phyloP scores from a whole-genome alignment of 2,888 invertebrate genomes.

The Blastobasis lacticolella region DNA sequence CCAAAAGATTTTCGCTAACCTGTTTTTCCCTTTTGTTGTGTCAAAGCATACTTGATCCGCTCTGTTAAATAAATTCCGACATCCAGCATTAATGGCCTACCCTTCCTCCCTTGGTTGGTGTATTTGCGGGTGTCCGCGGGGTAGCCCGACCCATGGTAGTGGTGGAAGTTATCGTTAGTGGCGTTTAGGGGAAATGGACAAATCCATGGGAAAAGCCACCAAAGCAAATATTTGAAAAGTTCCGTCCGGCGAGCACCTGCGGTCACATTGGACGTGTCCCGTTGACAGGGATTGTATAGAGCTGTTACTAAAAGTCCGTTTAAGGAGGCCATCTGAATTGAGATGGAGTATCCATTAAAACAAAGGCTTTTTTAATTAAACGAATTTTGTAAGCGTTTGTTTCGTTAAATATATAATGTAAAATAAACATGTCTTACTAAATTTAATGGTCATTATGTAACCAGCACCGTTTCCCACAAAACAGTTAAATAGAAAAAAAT shows the following conservation, averaged over 20 bases:
- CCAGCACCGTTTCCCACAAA: no score
- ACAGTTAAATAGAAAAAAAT: no score
- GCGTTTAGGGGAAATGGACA: slow-evolving; percentile 44
- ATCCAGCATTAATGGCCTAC: not conserved
- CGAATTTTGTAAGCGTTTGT: no score
- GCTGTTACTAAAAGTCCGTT: slow-evolving; percentile 20
- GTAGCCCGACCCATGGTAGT: not conserved
- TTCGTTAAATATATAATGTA: no score
- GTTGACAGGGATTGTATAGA: slow-evolving; percentile 28
- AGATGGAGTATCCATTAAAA: no score
- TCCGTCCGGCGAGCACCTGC: slow-evolving; percentile 54
- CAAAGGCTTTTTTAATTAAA: no score
- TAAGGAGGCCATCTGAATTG: no score
- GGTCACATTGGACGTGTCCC: slow-evolving; percentile 59
- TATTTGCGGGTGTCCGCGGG: not conserved
- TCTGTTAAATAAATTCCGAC: slow-evolving; percentile 48
- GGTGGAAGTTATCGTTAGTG: slow-evolving; percentile 46
- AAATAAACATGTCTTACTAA: no score
- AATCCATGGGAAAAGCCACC: slow-evolving; percentile 58
- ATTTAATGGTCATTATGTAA: no score
- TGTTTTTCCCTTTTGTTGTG: slow-evolving; percentile 51
- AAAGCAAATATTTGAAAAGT: slow-evolving; percentile 71
- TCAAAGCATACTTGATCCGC: slow-evolving; percentile 71
- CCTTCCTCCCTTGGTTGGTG: not conserved
- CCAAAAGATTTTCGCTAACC: slow-evolving; percentile 38